Evolutionary conservation across 2,888 invertebrate species (phyloP).

Genomic region (Euproctis similis): DNA sequence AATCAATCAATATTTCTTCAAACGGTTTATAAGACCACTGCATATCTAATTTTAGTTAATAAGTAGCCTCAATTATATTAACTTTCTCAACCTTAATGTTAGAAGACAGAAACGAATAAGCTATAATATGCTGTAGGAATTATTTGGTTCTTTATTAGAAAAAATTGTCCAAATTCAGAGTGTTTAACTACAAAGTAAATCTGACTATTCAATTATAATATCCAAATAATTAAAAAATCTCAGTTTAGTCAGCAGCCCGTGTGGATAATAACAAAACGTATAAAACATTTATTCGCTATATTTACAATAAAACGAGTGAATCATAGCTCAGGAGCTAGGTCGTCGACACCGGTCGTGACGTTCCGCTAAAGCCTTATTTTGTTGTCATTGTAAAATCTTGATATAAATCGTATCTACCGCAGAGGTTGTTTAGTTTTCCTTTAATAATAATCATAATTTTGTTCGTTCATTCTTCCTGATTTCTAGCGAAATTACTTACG

Average conservation of each 20-base stretch:
- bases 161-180: neutral
- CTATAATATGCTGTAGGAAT: no score
- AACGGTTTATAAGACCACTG: no score
- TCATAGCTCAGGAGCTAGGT: slow-evolving; percentile 16
- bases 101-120: no score
- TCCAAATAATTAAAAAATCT: neutral
- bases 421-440: no score
- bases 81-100: no score
- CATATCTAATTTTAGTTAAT: no score
- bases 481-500: no score
- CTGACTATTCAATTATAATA: neutral
- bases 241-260: neutral
- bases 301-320: slow-evolving; percentile 11
- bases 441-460: no score
- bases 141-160: no score
- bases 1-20: no score
- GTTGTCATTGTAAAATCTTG: slow-evolving; percentile 14
- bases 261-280: neutral
- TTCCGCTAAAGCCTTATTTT: slow-evolving; percentile 18
- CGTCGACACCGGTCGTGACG: slow-evolving; percentile 21
- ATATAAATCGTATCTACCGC: slow-evolving; percentile 15
- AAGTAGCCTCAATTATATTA: no score
- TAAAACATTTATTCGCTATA: slow-evolving; percentile 9
- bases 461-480: no score
- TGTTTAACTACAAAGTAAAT: neutral